phyloP scores from a whole-genome alignment of 1,140 invertebrate genomes.

The Periplaneta americana region DNA sequence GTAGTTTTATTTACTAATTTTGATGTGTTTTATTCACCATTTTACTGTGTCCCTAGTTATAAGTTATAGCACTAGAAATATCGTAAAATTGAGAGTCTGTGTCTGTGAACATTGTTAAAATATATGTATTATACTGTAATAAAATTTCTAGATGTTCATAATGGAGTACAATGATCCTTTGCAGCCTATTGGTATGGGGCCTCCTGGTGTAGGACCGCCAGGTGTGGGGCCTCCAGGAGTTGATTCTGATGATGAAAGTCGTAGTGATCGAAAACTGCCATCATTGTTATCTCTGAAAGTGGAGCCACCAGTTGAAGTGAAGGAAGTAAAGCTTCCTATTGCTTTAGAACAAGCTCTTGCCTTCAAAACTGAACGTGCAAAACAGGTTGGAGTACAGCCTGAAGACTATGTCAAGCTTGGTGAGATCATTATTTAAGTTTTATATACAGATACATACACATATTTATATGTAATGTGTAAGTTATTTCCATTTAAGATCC shows the following conservation, averaged over 20 bases:
- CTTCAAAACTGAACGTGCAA: conserved; percentile 77
- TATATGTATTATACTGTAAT: no score
- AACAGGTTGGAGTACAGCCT: conserved; percentile 59
- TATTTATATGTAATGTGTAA: no score
- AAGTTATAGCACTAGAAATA: no score
- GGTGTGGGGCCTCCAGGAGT: neutral
- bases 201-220: conserved; percentile 28
- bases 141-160: no score
- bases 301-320: conserved; percentile 48
- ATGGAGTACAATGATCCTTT: no score
- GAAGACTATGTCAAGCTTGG: conserved; percentile 26
- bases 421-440: neutral
- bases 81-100: no score
- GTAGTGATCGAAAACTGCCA: conserved; percentile 29
- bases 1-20: no score
- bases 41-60: no score
- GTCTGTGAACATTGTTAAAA: no score
- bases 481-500: no score
- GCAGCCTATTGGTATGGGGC: conserved; percentile 14
- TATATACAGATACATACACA: no score
- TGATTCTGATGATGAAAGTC: conserved; percentile 17
- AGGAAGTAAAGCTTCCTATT: conserved; percentile 65
- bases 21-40: no score
- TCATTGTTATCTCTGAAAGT: conserved; percentile 51
- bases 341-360: conserved; percentile 84